A percentile compares a stretch with the other conserved stretches of the same genome.
Evolutionary conservation across 2,888 invertebrate genomes (phyloP).

Genomic region (Drosophila paracracens): DNA sequence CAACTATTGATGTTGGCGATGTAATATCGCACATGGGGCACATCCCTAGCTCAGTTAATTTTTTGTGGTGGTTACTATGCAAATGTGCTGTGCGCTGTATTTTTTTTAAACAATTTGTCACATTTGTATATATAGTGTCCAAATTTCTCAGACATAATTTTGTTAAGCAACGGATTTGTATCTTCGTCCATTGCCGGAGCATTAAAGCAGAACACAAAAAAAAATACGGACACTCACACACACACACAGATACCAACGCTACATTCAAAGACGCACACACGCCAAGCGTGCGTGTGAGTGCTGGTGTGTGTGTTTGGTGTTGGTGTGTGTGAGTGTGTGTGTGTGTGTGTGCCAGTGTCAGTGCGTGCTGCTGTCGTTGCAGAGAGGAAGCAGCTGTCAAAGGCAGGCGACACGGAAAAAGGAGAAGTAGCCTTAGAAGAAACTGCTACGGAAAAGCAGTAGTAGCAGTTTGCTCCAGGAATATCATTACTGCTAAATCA

Average conservation of each 20-base stretch:
- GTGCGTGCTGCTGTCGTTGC: constrained; percentile 60
- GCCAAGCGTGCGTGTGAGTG: constrained; percentile 45
- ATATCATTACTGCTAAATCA: not conserved
- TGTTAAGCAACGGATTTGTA: constrained; percentile 4
- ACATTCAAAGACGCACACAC: constrained; percentile 59
- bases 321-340: not conserved
- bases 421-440: constrained; percentile 25
- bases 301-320: constrained; percentile 31
- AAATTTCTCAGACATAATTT: not conserved
- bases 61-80: constrained; percentile 57
- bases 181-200: constrained; percentile 1
- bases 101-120: constrained; percentile 7
- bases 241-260: constrained; percentile 27
- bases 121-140: constrained; percentile 17
- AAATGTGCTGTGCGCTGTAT: constrained; percentile 46
- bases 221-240: constrained; percentile 23
- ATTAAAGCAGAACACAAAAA: constrained; percentile 6
- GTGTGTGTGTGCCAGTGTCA: constrained; percentile 32
- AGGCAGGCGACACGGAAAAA: constrained; percentile 38
- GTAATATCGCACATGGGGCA: not conserved
- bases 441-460: constrained; percentile 13
- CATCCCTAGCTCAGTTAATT: constrained; percentile 50
- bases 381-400: constrained; percentile 53
- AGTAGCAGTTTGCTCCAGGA: constrained; percentile 8
- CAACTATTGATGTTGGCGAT: constrained; percentile 8